These are phyloP conservation scores for Limnephilus auricula DNA, from an alignment of 2,888 invertebrate genomes.

Conservation along the genomic window DNA sequence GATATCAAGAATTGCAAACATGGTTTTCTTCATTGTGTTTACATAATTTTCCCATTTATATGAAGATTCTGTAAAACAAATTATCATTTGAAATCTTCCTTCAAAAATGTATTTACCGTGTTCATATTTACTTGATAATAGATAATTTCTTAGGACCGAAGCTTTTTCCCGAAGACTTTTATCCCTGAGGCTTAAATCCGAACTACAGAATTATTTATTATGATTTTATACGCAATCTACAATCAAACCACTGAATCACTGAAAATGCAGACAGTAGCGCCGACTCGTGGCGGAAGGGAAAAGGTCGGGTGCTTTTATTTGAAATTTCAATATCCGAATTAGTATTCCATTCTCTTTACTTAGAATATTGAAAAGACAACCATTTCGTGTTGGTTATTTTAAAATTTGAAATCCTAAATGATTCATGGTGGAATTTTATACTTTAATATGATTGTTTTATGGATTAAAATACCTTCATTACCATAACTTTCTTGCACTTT, in stretches of 20 bases:
- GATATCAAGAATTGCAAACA: neutral
- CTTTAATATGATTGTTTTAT: too few species aligned
- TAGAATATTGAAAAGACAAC: neutral
- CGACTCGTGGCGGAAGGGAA: constrained; percentile 21
- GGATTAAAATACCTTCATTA: too few species aligned
- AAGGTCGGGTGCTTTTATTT: neutral
- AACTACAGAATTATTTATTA: neutral
- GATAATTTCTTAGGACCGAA: neutral
- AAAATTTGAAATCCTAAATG: too few species aligned
- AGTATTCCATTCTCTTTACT: neutral
- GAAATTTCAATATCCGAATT: neutral
- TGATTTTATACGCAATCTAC: neutral
- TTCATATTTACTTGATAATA: neutral
- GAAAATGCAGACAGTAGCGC: constrained; percentile 10
- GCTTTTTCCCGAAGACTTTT: neutral
- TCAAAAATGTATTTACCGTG: neutral
- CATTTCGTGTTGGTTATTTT: neutral
- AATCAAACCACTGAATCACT: neutral
- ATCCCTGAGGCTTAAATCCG: neutral
- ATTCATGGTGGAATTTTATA: too few species aligned
- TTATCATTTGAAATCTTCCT: neutral
- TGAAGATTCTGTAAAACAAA: neutral
- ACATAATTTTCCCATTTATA: neutral
- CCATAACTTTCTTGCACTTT: too few species aligned
- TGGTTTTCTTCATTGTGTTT: neutral